Evolutionary conservation across 1,140 invertebrate genomes (phyloP), one percentile per base, ranked within the genome.

Genomic region (Pararge aegeria): DNA sequence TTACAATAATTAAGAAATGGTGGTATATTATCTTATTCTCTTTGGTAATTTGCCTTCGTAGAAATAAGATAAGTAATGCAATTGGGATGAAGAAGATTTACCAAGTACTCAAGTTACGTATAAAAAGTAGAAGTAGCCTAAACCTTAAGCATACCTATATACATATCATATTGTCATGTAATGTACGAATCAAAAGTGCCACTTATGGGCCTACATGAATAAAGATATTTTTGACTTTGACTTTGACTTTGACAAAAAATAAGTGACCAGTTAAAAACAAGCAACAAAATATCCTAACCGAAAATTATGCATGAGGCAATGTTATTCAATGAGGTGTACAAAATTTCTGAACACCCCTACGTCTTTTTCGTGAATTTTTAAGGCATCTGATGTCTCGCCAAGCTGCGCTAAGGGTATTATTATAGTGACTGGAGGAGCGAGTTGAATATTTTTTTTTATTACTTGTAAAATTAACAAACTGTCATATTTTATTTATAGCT

Each of bases 281-380:
- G 50, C 75, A 72, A 78, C 71, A 80, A 77, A 69, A 68, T 74
- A 70, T 49, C 42, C 29, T 61, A 74, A 69, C 56, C 50, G 52
- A 75, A 86, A 85, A 83, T 82, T 83, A 85, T 87, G 76, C 84
- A 85, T 81, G 79, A 85, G 66, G 69, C 84, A 75, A 82, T 79
- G 79, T 80, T 83, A 84, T 76, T 87, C 84, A 82, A 87, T 87
- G 82, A 83, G 79, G 78, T 80, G 77, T 69, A 83, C 78, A 71
- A 79, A 72, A 79, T 84, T 76, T 73, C 48, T 55, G 55, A 54
- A 70, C 71, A 73, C 70, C 74, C n/a, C 76, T 63, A 69, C 79
- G 68, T 75, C 69, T 79, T 65, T 56, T 49, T 55, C 19, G 69
- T 87, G 75, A 83, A 87, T 87, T 78, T 83, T 87, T 84, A 74